Evolutionary conservation across 2,888 invertebrate species (phyloP).

Genomic region (Campoplex capitator): DNA sequence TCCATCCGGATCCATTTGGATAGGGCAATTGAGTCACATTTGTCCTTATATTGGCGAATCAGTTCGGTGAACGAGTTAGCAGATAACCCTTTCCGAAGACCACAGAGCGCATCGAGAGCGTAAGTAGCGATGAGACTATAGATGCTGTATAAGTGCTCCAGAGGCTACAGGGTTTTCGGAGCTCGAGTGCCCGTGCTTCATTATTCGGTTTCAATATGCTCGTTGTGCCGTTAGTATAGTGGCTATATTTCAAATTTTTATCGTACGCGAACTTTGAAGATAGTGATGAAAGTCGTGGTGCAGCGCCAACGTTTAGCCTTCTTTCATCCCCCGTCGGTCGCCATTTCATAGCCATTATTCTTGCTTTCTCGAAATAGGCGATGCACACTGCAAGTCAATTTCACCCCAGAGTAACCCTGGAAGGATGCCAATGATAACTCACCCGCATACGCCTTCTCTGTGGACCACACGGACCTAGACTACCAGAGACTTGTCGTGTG

Average conservation of each 20-base stretch:
- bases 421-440: slow-evolving; percentile 65
- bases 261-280: neutral
- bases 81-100: neutral
- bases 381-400: slow-evolving; percentile 63
- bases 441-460: slow-evolving; percentile 40
- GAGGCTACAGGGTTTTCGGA: neutral
- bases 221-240: neutral
- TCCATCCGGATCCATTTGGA: neutral
- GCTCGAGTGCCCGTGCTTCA: neutral
- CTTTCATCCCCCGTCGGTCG: slow-evolving; percentile 28
- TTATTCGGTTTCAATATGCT: neutral
- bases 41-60: neutral
- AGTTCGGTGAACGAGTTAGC: neutral
- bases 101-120: slow-evolving; percentile 14
- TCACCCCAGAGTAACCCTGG: slow-evolving; percentile 56
- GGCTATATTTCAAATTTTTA: neutral
- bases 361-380: slow-evolving; percentile 53
- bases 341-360: neutral
- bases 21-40: neutral
- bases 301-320: neutral
- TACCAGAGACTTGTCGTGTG: slow-evolving; percentile 53
- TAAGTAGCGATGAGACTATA: slow-evolving; percentile 27
- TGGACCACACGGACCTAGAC: slow-evolving; percentile 49
- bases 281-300: slow-evolving; percentile 34
- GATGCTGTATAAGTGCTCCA: neutral